Evolutionary conservation across 2,888 invertebrate genomes (phyloP).

Genomic region (Coleophora flavipennella): DNA sequence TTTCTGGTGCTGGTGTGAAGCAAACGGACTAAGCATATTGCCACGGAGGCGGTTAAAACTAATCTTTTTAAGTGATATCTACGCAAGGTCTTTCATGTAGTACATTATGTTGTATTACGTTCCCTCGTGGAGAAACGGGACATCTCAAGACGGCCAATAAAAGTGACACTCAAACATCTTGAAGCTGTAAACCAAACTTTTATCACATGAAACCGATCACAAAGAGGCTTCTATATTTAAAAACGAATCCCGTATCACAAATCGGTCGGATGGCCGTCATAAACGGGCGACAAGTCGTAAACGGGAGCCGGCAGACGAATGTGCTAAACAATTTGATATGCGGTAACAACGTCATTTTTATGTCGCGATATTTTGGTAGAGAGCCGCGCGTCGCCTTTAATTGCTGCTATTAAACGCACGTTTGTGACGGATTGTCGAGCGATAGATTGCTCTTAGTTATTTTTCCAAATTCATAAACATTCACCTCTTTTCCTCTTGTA

Average conservation of each 20-base stretch:
- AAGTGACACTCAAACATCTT: not conserved
- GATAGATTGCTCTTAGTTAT: slow-evolving; percentile 41
- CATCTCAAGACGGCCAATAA: no score
- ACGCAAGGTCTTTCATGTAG: no score
- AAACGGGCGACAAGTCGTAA: slow-evolving; percentile 56
- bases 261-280: slow-evolving; percentile 43
- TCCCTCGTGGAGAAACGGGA: no score
- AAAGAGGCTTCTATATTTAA: slow-evolving; percentile 30
- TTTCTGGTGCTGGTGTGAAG: no score
- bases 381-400: slow-evolving; percentile 54
- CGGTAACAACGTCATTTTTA: slow-evolving; percentile 59
- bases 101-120: no score
- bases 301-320: slow-evolving; percentile 37
- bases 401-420: slow-evolving; percentile 60
- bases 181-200: slow-evolving; percentile 5
- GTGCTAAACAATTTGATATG: slow-evolving; percentile 67
- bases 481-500: slow-evolving; percentile 25
- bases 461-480: slow-evolving; percentile 20
- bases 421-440: slow-evolving; percentile 53
- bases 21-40: no score
- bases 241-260: slow-evolving; percentile 39
- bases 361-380: slow-evolving; percentile 61
- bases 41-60: no score
- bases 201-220: slow-evolving; percentile 20
- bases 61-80: no score